Conservation (phyloP, 2,888 invertebrate genomes). For the Bimastos eiseni region DNA sequence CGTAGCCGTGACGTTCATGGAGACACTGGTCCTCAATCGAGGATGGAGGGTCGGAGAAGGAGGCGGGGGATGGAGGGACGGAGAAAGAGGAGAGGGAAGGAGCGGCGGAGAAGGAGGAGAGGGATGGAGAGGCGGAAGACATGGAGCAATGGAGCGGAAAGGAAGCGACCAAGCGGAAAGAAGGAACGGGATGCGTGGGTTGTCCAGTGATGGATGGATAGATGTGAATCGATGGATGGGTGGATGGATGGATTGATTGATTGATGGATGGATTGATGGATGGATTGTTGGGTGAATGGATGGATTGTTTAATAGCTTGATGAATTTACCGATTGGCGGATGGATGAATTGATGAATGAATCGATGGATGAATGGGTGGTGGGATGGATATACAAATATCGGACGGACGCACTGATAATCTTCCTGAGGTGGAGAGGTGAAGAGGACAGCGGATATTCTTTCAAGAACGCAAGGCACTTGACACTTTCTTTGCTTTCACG, state of each 20-base stretch:
- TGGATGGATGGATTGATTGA: no score
- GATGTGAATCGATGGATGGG: neutral
- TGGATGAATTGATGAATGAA: no score
- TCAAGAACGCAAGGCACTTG: neutral
- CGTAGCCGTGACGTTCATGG: slow-evolving; percentile 74
- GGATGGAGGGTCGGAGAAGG: neutral
- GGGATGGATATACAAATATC: no score
- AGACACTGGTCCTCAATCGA: slow-evolving; percentile 33
- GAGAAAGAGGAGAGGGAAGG: no score
- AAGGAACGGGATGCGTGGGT: neutral
- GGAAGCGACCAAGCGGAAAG: neutral
- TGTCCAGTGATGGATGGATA: neutral
- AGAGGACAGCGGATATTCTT: neutral
- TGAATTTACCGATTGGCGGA: no score
- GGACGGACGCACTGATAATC: neutral
- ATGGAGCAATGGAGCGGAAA: neutral
- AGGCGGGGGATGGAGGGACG: no score
- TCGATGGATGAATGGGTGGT: no score
- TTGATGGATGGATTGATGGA: no score
- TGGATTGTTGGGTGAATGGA: no score
- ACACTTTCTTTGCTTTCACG: neutral
- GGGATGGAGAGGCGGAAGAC: neutral
- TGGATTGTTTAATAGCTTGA: no score
- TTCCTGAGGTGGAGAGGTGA: neutral
- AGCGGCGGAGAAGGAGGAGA: no score